These are phyloP conservation scores for Galerucella pusilla DNA, from an alignment of 2,888 invertebrate genomes.

Conservation along the genomic window DNA sequence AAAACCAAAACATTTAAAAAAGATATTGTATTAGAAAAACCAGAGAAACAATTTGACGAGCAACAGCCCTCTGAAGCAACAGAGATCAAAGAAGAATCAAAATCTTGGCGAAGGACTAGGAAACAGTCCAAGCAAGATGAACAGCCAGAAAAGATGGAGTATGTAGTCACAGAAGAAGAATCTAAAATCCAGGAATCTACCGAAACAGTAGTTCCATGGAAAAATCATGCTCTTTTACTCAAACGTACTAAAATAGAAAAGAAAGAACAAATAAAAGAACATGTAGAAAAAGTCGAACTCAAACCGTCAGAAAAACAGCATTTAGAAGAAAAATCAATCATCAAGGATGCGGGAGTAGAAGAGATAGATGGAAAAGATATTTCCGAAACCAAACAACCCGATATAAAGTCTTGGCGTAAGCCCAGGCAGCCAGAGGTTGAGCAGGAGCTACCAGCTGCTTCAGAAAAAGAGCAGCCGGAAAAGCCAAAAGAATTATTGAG, in stretches of 20 bases:
- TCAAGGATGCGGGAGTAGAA: slow-evolving; percentile 55
- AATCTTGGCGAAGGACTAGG: slow-evolving; percentile 29
- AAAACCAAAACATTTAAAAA: slow-evolving; percentile 49
- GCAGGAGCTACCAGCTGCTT: background rate
- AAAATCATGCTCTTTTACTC: slow-evolving; percentile 70
- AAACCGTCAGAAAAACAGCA: slow-evolving; percentile 31
- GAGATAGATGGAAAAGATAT: background rate
- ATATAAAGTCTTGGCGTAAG: slow-evolving; percentile 54
- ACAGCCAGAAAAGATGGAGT: slow-evolving; percentile 7
- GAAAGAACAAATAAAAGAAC: slow-evolving; percentile 62
- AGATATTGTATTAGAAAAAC: background rate
- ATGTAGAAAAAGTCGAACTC: slow-evolving; percentile 53
- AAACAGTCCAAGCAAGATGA: slow-evolving; percentile 8
- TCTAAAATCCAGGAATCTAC: slow-evolving; percentile 35
- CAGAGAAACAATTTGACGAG: background rate
- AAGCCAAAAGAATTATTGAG: background rate
- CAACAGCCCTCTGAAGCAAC: background rate
- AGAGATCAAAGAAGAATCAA: slow-evolving; percentile 25
- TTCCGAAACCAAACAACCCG: slow-evolving; percentile 9
- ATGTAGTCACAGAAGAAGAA: slow-evolving; percentile 42
- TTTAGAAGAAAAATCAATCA: slow-evolving; percentile 37
- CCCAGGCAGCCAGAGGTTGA: slow-evolving; percentile 20
- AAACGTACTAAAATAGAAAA: slow-evolving; percentile 63
- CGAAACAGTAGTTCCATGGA: slow-evolving; percentile 68
- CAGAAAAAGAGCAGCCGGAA: background rate